Conservation (phyloP, 2,888 invertebrate genomes). For the Entomobrya multifasciata region DNA sequence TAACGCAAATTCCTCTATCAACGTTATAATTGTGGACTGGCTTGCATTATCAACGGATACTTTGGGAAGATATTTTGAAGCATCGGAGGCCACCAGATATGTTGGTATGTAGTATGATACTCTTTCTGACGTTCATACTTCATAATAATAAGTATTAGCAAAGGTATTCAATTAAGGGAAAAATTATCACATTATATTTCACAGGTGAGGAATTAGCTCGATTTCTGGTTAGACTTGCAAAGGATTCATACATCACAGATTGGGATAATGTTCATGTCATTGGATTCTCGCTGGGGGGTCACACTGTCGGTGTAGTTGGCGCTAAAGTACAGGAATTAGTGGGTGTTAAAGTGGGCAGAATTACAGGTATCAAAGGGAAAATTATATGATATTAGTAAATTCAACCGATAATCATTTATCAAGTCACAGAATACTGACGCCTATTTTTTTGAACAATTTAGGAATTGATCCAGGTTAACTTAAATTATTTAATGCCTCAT, state of each 20-base stretch:
- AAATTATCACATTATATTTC: no score
- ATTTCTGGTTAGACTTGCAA: conserved; percentile 4
- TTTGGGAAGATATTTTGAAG: conserved; percentile 20
- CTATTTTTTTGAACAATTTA: not conserved
- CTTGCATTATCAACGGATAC: conserved; percentile 21
- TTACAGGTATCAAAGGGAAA: conserved; percentile 6
- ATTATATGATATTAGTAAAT: not conserved
- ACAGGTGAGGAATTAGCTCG: conserved; percentile 15
- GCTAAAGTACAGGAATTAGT: not conserved
- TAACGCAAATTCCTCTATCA: not conserved
- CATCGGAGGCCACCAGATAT: not conserved
- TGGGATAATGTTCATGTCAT: conserved; percentile 43
- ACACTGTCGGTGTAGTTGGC: conserved; percentile 26
- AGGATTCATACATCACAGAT: not conserved
- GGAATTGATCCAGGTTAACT: conserved; percentile 30
- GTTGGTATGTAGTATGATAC: not conserved
- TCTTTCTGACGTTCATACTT: not conserved
- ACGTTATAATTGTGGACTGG: conserved; percentile 35
- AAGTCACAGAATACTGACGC: not conserved
- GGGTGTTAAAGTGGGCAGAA: conserved; percentile 5
- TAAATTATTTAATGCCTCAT: not conserved
- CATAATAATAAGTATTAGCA: no score
- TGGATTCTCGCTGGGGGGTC: conserved; percentile 19
- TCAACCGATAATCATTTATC: no score
- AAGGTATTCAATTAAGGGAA: no score